phyloP scores from a whole-genome alignment of 2,113 vertebrate species.

The Romanogobio albipinnatus region DNA sequence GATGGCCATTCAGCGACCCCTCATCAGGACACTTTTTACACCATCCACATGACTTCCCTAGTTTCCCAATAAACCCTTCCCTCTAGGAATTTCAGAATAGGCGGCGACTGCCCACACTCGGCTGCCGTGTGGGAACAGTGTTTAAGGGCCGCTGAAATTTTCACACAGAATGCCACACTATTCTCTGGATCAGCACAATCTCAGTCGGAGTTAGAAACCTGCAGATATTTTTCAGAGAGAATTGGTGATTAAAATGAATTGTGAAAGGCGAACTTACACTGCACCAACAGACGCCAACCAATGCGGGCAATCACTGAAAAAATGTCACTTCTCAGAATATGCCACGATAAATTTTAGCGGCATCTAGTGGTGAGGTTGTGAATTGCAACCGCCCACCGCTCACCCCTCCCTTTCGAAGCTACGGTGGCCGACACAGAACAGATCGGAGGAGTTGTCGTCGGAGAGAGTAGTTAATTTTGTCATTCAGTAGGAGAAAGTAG shows the following conservation, averaged over 20 bases:
- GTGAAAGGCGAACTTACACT: no score
- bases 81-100: background rate
- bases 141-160: background rate
- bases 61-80: background rate
- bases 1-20: background rate
- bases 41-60: background rate
- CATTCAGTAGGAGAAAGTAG: no score
- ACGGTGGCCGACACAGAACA: no score
- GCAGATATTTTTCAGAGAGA: background rate
- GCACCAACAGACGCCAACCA: no score
- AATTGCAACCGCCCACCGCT: no score
- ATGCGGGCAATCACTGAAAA: no score
- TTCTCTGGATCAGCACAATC: constrained; percentile 6
- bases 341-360: no score
- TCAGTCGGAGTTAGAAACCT: background rate
- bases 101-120: constrained; percentile 28
- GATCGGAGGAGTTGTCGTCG: no score
- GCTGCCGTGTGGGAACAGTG: constrained; percentile 23
- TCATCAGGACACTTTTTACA: background rate
- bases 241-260: background rate
- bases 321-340: no score
- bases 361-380: no score
- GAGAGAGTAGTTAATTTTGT: no score
- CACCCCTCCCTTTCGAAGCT: no score
- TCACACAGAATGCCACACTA: constrained; percentile 16